Evolutionary conservation across 1,140 invertebrate species (phyloP).

Genomic region (Lepidotrigona ventralis): DNA sequence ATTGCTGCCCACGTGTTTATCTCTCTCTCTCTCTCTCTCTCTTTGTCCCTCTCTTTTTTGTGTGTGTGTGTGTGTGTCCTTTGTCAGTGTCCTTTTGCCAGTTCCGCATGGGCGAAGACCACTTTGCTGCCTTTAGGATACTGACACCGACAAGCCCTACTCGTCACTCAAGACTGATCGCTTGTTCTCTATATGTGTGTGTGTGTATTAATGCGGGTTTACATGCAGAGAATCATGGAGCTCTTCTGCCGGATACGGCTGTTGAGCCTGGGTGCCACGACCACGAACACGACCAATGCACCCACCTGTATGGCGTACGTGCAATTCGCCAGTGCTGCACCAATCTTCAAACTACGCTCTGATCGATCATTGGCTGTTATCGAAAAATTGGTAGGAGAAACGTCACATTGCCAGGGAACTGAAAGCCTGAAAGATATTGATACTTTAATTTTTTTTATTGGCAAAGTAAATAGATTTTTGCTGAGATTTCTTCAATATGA

Average conservation of each 20-base stretch:
- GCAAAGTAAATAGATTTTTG: no score
- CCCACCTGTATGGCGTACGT: constrained; percentile 43
- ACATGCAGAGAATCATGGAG: no score
- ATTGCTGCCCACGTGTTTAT: no score
- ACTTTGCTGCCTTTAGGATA: constrained; percentile 11
- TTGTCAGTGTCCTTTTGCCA: not conserved
- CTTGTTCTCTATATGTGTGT: constrained; percentile 21
- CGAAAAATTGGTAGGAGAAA: not conserved
- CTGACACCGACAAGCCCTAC: no score
- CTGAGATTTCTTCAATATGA: no score
- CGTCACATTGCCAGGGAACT: not conserved
- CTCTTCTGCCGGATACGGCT: constrained; percentile 11
- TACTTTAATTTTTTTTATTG: not conserved
- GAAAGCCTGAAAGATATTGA: no score
- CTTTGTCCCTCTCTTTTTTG: no score
- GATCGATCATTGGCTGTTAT: constrained; percentile 1
- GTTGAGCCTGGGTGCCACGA: no score
- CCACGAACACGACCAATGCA: not conserved
- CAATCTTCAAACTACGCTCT: not conserved
- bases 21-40: no score
- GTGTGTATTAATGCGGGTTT: constrained; percentile 6
- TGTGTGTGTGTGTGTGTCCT: not conserved
- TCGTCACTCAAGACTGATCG: no score
- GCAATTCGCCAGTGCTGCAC: no score
- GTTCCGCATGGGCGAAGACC: not conserved